Base-by-base conservation (phyloP, 2,888 invertebrate species). In the Diaphora mendica region DNA sequence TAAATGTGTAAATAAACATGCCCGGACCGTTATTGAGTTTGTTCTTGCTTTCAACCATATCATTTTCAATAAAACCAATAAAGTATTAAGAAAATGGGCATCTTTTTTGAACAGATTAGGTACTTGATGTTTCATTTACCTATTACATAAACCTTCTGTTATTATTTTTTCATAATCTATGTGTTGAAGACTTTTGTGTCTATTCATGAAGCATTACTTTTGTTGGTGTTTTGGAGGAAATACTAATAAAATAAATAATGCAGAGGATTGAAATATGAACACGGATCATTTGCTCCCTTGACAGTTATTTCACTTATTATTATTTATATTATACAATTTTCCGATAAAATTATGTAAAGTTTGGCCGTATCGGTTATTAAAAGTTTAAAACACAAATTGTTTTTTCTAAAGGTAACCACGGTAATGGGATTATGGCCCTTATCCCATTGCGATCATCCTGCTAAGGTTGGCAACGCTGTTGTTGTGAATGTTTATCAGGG, bases 1-100 rank as follows among this genome's bases (percentile, higher is more conserved):
- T 82, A 85, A 80, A 72, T 78, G 74, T 73, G 64, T 77, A 81
- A 82, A 82, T 82, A 82, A 77, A 79, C 80, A 81, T 80, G 42
- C 66, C 70, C 44, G 5, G 33, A 44, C 69, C 64, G 74, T 78
- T 79, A 80, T 82, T 72, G 74, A 71, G 68, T 81, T 74, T 70
- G 59, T 76, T 62, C 74, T 72, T 64, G 70, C 76, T 72, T 68
- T 62, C 65, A 62, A 44, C 68, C 44, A 44, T 9, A 39, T 55
- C 62, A 42, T 55, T 59, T 20, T 74, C 1, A 69, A 62, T 17
- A 69, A n/a, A 33, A 39, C 39, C 15, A 68, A 26, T 42, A 20
- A 48, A 67, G 30, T 67, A 68, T 55, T 55, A 20, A 66, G 17
- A 66, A 66, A 66, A 66, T 39, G 44, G 42, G n/a, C 42, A 17